phyloP scores from a whole-genome alignment of 2,797 vertebrate genomes.

The Anguilla anguilla region DNA sequence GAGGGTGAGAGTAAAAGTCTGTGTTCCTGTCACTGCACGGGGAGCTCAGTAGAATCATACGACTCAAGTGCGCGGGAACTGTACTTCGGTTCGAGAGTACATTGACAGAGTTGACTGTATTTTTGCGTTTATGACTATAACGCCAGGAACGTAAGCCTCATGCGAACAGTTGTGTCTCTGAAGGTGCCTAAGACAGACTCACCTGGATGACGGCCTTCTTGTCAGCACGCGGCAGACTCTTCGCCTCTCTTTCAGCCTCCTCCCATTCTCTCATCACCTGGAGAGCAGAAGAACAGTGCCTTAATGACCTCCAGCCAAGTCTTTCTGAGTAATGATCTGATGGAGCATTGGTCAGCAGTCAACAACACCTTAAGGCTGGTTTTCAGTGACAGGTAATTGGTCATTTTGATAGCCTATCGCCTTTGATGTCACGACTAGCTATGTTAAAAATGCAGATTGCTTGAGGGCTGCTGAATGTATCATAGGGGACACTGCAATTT shows the following conservation, averaged over 20 bases:
- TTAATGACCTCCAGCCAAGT: neutral
- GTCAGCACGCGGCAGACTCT: constrained; percentile 91
- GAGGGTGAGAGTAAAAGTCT: no score
- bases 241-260: constrained; percentile 92
- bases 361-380: neutral
- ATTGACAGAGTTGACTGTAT: neutral
- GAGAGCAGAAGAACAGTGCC: neutral
- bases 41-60: neutral
- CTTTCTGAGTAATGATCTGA: neutral
- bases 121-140: neutral
- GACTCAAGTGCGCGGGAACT: neutral
- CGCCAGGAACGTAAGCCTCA: neutral
- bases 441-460: neutral
- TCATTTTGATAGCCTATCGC: neutral
- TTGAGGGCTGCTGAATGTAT: neutral
- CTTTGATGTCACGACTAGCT: neutral
- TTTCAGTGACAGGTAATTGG: neutral
- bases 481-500: neutral
- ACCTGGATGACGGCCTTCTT: constrained; percentile 99
- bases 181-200: constrained; percentile 36
- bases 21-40: neutral
- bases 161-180: neutral
- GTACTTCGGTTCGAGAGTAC: neutral
- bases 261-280: constrained; percentile 99
- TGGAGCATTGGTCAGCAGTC: neutral